These are phyloP conservation scores for Frieseomelitta varia DNA, from an alignment of 1,140 invertebrate genomes.

Conservation along the genomic window DNA sequence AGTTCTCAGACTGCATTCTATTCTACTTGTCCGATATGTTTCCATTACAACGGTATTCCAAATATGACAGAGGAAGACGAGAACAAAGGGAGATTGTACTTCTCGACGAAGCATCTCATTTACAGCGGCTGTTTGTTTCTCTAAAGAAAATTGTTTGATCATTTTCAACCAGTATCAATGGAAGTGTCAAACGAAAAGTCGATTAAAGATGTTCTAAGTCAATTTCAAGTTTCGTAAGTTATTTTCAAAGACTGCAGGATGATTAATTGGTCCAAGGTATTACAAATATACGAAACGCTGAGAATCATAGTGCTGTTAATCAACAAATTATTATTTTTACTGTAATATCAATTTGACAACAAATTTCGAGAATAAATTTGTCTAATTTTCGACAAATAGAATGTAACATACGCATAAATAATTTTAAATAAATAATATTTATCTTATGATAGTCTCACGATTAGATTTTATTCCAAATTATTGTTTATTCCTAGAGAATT, in stretches of 20 bases:
- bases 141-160: not conserved
- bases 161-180: not conserved
- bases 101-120: not conserved
- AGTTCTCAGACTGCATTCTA: not conserved
- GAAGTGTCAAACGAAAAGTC: not conserved
- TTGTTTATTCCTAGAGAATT: not conserved
- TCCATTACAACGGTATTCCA: not conserved
- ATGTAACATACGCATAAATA: not conserved
- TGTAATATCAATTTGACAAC: no score
- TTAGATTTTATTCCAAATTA: not conserved
- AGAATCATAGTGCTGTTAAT: no score
- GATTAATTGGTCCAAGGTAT: not conserved
- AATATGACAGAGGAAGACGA: not conserved
- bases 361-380: no score
- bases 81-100: conserved; percentile 1
- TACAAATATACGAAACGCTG: no score
- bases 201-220: no score
- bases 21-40: not conserved
- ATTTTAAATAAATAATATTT: not conserved
- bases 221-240: no score
- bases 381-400: no score
- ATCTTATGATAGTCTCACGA: no score
- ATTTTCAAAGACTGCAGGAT: not conserved
- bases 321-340: no score
- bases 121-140: not conserved